Evolutionary conservation across 2,888 invertebrate species (phyloP).

Genomic region (Cryptocephalus primarius): DNA sequence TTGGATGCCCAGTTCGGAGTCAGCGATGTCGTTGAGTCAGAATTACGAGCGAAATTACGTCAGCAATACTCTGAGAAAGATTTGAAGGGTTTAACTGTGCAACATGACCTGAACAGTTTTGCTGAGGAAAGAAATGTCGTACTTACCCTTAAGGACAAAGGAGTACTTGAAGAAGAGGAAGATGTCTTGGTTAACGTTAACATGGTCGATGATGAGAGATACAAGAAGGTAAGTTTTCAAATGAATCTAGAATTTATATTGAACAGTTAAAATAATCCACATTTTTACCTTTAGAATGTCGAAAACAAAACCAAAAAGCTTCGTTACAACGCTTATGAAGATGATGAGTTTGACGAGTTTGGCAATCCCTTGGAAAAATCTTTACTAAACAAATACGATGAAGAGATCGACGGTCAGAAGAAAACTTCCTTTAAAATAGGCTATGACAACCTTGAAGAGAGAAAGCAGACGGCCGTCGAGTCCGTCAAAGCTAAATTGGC

Average conservation of each 20-base stretch:
- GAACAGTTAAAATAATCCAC: neutral
- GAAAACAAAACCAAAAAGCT: conserved; percentile 74
- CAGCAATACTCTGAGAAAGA: conserved; percentile 58
- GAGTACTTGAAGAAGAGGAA: conserved; percentile 72
- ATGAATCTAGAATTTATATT: neutral
- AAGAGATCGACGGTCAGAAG: conserved; percentile 72
- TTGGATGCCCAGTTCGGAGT: conserved; percentile 93
- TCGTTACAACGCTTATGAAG: conserved; percentile 80
- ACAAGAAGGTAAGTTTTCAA: conserved; percentile 50
- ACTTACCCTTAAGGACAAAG: conserved; percentile 88
- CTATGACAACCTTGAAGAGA: conserved; percentile 45
- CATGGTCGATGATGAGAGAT: conserved; percentile 73
- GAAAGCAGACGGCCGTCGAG: conserved; percentile 39
- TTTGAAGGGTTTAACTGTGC: conserved; percentile 73
- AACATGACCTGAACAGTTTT: conserved; percentile 62
- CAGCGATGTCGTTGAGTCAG: conserved; percentile 71
- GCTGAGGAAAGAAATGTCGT: conserved; percentile 77
- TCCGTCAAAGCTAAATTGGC: conserved; percentile 49
- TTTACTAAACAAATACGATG: conserved; percentile 87
- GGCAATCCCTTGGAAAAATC: conserved; percentile 53
- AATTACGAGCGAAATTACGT: conserved; percentile 47
- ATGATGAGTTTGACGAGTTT: conserved; percentile 59
- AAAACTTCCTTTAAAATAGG: conserved; percentile 69
- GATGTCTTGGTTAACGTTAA: conserved; percentile 91
- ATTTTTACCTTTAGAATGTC: conserved; percentile 48